Percentiles rank a stretch among this genome's conserved stretches.
These are phyloP conservation scores for Leptopilina drosophilae DNA, from an alignment of 2,888 invertebrate species.

Conservation along the genomic window DNA sequence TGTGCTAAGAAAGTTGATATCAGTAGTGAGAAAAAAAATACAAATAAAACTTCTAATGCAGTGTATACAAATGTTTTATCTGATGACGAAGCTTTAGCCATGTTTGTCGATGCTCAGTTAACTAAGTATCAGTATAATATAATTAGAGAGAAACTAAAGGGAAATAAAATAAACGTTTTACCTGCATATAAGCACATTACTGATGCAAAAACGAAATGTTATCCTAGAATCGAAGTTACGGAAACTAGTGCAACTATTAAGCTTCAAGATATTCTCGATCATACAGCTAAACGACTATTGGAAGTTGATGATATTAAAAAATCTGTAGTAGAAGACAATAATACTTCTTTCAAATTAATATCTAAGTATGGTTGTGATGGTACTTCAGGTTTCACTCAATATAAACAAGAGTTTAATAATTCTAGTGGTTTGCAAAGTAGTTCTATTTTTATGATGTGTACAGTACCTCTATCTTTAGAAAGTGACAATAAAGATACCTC, in stretches of 20 bases:
- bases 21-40: not conserved
- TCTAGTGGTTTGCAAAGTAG: not conserved
- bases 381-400: constrained; percentile 36
- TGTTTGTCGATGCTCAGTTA: constrained; percentile 20
- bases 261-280: not conserved
- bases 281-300: not conserved
- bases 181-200: not conserved
- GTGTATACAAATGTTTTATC: not conserved
- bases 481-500: not conserved
- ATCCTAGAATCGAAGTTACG: not conserved
- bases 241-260: not conserved
- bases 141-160: not conserved
- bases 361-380: constrained; percentile 41
- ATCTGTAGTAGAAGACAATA: not conserved
- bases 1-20: too few relatives aligned
- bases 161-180: not conserved
- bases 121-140: constrained; percentile 16
- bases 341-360: not conserved
- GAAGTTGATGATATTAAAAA: not conserved
- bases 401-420: constrained; percentile 19
- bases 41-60: not conserved
- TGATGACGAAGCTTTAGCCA: constrained; percentile 22
- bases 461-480: not conserved
- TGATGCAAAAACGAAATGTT: not conserved
- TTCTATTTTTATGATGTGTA: constrained; percentile 7